Percentiles rank a stretch among this genome's conserved stretches.
phyloP scores from a whole-genome alignment of 1,140 invertebrate genomes.

The Nebria ingens region DNA sequence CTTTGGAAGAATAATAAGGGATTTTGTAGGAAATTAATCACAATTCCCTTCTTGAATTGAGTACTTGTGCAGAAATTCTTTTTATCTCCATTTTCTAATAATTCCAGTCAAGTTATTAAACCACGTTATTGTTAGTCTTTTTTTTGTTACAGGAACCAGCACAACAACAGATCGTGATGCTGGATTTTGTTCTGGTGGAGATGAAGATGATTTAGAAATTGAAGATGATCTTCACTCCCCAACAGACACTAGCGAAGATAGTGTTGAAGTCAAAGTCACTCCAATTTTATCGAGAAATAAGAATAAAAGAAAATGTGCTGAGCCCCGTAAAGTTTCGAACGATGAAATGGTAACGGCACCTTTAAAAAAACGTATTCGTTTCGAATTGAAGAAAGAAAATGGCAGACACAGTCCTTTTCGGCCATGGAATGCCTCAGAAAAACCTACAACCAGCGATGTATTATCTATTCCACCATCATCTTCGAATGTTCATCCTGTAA shows the following conservation, averaged over 20 bases:
- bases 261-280: constrained; percentile 53
- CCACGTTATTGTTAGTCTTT: too few species aligned
- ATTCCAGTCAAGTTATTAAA: too few species aligned
- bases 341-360: constrained; percentile 35
- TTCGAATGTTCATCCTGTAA: constrained; percentile 15
- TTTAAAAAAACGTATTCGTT: constrained; percentile 54
- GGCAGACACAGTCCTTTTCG: constrained; percentile 38
- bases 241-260: constrained; percentile 59
- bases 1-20: too few species aligned
- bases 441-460: background rate
- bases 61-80: too few species aligned
- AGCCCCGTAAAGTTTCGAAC: constrained; percentile 48
- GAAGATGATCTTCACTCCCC: constrained; percentile 43
- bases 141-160: constrained; percentile 29
- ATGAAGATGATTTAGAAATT: constrained; percentile 35
- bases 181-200: constrained; percentile 57
- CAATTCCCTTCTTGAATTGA: too few species aligned
- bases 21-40: too few species aligned
- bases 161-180: constrained; percentile 47
- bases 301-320: constrained; percentile 60
- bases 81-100: too few species aligned
- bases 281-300: constrained; percentile 50
- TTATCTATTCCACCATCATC: constrained; percentile 16
- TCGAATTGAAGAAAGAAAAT: constrained; percentile 29
- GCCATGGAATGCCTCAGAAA: constrained; percentile 37